Evolutionary conservation across 1,140 invertebrate genomes (phyloP).

Genomic region (Drosophila kurseongensis): DNA sequence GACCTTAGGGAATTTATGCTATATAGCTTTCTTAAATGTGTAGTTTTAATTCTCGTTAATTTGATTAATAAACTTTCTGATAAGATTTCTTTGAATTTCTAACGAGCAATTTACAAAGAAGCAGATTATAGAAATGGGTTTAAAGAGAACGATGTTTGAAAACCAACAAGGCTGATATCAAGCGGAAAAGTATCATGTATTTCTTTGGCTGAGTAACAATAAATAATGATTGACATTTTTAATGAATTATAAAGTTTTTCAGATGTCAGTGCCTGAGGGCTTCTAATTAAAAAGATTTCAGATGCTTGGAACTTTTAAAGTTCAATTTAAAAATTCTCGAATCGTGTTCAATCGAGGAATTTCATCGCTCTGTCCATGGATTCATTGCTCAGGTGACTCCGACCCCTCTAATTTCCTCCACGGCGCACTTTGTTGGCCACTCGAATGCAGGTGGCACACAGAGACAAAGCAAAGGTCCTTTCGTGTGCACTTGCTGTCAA

Average conservation of each 20-base stretch:
- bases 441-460: slow-evolving; percentile 32
- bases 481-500: slow-evolving; percentile 45
- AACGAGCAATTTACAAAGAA: too few species aligned
- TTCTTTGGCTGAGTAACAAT: neutral
- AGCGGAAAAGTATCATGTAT: too few species aligned
- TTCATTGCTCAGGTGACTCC: slow-evolving; percentile 37
- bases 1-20: neutral
- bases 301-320: slow-evolving; percentile 25
- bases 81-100: too few species aligned
- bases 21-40: neutral
- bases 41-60: too few species aligned
- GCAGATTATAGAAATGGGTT: too few species aligned
- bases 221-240: slow-evolving; percentile 14
- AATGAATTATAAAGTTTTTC: slow-evolving; percentile 28
- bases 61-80: too few species aligned
- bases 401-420: slow-evolving; percentile 13
- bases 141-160: too few species aligned
- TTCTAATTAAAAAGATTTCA: slow-evolving; percentile 6
- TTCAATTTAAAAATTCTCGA: slow-evolving; percentile 40
- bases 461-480: slow-evolving; percentile 32
- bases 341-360: slow-evolving; percentile 43
- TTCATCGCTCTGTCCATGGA: slow-evolving; percentile 16
- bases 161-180: too few species aligned
- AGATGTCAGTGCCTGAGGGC: slow-evolving; percentile 2
- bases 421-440: slow-evolving; percentile 39